Percentiles rank a stretch among this genome's conserved stretches.
Conservation (phyloP, 2,113 vertebrate genomes). For the Isurus oxyrinchus region DNA sequence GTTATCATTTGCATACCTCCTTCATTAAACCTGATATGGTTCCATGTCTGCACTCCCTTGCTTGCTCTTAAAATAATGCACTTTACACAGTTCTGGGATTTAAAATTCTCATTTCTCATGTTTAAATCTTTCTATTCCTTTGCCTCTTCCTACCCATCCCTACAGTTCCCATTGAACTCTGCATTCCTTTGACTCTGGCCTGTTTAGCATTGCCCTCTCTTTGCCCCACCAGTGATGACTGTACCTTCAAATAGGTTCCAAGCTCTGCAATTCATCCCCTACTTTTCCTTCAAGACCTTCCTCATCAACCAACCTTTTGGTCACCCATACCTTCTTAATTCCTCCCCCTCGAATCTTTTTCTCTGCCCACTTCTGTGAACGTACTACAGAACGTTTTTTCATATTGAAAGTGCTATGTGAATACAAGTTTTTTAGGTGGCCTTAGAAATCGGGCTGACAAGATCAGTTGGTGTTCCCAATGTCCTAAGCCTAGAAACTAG, state of each 20-base stretch:
- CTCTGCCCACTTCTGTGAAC: background rate
- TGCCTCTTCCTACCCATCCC: background rate
- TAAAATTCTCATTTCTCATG: background rate
- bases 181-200: background rate
- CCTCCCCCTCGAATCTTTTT: background rate
- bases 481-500: background rate
- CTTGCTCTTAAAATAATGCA: background rate
- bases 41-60: background rate
- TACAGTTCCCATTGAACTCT: background rate
- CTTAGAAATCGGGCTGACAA: background rate
- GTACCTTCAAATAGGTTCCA: background rate
- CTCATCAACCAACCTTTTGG: background rate
- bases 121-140: background rate
- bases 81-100: background rate
- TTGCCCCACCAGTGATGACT: background rate
- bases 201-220: background rate
- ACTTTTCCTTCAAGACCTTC: background rate
- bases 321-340: background rate
- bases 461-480: background rate
- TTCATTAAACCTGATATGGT: background rate
- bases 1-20: background rate
- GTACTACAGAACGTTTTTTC: background rate
- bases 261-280: background rate
- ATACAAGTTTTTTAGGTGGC: background rate
- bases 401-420: background rate